Evolutionary conservation across 1,140 invertebrate genomes (phyloP).

Genomic region (Paraescarpia echinospica): DNA sequence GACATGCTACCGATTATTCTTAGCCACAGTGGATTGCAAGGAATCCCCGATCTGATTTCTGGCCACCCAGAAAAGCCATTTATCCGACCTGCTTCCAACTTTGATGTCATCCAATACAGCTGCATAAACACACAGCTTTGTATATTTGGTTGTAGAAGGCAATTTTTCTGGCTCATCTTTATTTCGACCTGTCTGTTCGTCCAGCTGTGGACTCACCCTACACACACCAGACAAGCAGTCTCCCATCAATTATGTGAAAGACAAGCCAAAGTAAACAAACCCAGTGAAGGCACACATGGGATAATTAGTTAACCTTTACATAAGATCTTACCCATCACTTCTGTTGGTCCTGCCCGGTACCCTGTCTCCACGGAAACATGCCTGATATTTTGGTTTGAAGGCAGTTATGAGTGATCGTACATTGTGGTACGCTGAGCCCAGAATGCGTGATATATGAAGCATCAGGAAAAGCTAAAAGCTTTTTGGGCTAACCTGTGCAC

Average conservation of each 20-base stretch:
- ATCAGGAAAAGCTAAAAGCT: neutral
- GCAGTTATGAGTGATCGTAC: neutral
- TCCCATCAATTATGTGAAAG: neutral
- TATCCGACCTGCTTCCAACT: neutral
- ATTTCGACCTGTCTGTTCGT: neutral
- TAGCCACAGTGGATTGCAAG: neutral
- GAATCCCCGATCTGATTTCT: neutral
- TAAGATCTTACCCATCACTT: neutral
- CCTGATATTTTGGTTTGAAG: neutral
- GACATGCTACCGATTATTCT: neutral
- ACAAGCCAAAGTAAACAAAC: neutral
- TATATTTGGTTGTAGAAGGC: neutral
- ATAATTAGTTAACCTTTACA: conserved; percentile 6
- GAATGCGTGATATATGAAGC: neutral
- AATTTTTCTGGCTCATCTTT: conserved; percentile 1
- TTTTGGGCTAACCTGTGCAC: neutral
- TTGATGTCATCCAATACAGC: neutral
- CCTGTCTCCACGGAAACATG: neutral
- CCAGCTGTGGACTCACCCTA: neutral
- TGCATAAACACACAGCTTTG: neutral
- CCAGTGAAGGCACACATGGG: neutral
- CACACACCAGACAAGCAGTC: neutral
- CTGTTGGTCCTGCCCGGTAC: neutral
- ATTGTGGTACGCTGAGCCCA: neutral
- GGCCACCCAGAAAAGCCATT: neutral